Evolutionary conservation across 2,888 invertebrate genomes (phyloP), one percentile per base, ranked within the genome.

Genomic region (Campoplex nolae): DNA sequence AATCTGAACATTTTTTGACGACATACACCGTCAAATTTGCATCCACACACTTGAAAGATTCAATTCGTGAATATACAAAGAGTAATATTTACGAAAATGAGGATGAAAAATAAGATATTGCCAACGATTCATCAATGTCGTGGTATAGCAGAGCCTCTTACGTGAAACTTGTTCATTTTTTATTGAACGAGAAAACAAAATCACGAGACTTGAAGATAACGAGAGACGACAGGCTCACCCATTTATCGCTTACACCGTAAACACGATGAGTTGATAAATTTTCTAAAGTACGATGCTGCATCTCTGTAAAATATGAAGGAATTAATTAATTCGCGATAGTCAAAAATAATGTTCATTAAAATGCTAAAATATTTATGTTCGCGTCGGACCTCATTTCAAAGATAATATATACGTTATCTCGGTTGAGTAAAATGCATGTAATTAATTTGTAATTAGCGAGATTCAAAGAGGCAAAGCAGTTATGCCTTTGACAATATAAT

Each of bases 391-490:
- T 62, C 8, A 65, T 51, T 35, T 2, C 48, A 35, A n/a, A 13
- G 18, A 67, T 51, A 77, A 32, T 18, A n/a, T 18, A n/a, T 16
- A 23, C 28, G 70, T 71, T 48, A 18, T 68, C 68, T 42, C 38
- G 23, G 23, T 1, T 11, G 51, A n/a, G 18, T 38, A 70, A 23
- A 78, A 68, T 54, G 71, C 8, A 35, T 32, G 32, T 35, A 75
- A 80, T 70, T 51, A 81, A 81, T 81, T 76, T 65, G 45, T 76
- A 77, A 85, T 85, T 81, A 85, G 80, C 67, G 54, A 65, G 45
- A 70, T 38, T 35, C n/a, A 42, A 42, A 56, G 67, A 54, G 51
- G 18, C 62, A 56, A 32, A 62, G 78, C 51, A 68, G 45, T n/a
- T 48, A 58, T 73, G 73, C 82, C 79, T 70, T 68, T 79, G 76